Conservation (phyloP, 1,140 invertebrate genomes). For the Carposina sasakii region DNA sequence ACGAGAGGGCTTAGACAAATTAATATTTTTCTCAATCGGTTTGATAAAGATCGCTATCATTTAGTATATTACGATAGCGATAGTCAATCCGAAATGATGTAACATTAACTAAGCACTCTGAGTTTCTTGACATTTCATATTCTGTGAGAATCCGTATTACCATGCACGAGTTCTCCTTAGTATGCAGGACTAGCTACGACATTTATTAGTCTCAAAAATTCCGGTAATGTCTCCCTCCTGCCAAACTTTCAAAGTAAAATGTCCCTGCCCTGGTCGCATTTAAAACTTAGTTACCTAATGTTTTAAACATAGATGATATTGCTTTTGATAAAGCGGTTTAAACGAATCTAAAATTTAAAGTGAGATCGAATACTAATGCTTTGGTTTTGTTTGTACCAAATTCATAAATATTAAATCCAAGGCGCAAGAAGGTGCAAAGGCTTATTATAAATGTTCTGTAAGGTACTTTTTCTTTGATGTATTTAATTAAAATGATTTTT, state of each 20-base stretch:
- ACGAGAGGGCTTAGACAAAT: too few species aligned
- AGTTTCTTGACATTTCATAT: too few species aligned
- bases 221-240: slow-evolving; percentile 48
- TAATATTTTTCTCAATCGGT: too few species aligned
- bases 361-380: slow-evolving; percentile 62
- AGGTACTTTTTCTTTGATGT: too few species aligned
- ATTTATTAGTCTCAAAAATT: slow-evolving; percentile 71
- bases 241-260: slow-evolving; percentile 49
- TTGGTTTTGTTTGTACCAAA: slow-evolving; percentile 48
- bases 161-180: slow-evolving; percentile 60
- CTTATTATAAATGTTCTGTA: slow-evolving; percentile 20
- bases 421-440: slow-evolving; percentile 36
- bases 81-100: too few species aligned
- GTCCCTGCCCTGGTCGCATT: slow-evolving; percentile 45
- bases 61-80: too few species aligned
- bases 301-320: slow-evolving; percentile 69
- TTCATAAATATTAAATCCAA: slow-evolving; percentile 57
- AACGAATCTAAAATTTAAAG: slow-evolving; percentile 68
- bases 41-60: too few species aligned
- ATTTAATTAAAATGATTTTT: too few species aligned
- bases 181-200: slow-evolving; percentile 57
- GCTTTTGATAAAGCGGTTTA: slow-evolving; percentile 68
- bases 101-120: too few species aligned
- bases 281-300: slow-evolving; percentile 63
- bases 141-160: too few species aligned